phyloP scores from a whole-genome alignment of 2,888 invertebrate species.

The Lysandra coridon region DNA sequence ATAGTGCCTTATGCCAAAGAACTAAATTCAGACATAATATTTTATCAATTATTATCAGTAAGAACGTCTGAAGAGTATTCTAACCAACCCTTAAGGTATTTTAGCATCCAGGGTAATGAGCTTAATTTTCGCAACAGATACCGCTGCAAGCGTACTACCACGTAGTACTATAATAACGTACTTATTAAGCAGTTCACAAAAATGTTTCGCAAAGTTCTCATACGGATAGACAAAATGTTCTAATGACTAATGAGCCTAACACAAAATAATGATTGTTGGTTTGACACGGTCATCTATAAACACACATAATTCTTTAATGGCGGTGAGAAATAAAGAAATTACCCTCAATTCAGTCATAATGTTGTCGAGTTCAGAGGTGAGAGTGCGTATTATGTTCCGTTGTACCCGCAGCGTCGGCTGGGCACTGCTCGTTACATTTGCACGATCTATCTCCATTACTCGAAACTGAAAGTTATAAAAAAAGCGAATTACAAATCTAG shows the following conservation, averaged over 20 bases:
- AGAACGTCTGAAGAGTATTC: too few relatives aligned
- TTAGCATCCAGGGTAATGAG: too few relatives aligned
- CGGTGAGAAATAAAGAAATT: not conserved
- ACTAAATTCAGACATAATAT: too few relatives aligned
- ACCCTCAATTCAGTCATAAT: constrained; percentile 82
- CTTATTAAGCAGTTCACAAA: not conserved
- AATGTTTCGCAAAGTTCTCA: not conserved
- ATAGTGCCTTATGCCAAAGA: too few relatives aligned
- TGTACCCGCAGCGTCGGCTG: constrained; percentile 84
- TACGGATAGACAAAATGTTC: not conserved
- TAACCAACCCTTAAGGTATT: too few relatives aligned
- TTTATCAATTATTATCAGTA: too few relatives aligned
- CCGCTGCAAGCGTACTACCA: too few relatives aligned
- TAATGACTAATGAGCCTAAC: not conserved
- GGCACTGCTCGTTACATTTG: constrained; percentile 85
- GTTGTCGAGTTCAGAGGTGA: constrained; percentile 83
- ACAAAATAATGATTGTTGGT: not conserved
- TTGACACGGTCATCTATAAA: constrained; percentile 18
- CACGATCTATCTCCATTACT: constrained; percentile 90
- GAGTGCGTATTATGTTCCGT: constrained; percentile 80
- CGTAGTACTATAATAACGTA: too few relatives aligned
- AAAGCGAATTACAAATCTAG: not conserved
- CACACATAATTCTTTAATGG: constrained; percentile 17
- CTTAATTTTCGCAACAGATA: too few relatives aligned
- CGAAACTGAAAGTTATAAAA: constrained; percentile 76